Base-by-base conservation (phyloP, 2,113 vertebrate species). In the Chaenocephalus aceratus region DNA sequence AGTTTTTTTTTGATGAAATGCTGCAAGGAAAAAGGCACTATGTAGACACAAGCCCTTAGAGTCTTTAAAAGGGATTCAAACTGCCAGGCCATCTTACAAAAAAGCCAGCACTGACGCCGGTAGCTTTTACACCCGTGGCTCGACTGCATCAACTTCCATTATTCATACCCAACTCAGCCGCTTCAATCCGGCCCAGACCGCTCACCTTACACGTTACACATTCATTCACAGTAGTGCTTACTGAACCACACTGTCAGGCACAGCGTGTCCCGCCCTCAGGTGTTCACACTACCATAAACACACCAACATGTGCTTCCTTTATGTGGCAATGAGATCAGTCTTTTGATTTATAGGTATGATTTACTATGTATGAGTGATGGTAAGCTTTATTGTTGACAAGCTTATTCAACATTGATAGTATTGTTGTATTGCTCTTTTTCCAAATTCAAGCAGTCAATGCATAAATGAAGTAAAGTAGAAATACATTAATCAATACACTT, bases 161-260 rank as follows among this genome's bases (percentile, higher is more conserved):
- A 89, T 91, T 92, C 74, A 91, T 91, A 77, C 18, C 10, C 72
- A 51, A 44, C 87, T 82, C 88, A 59, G 71, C 82, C 36, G 48
- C 89, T 79, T 89, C 85, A 83, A 75, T 88, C 90, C 85, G 15
- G 83, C 71, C 23, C 66, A 15, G 77, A 78, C 80, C 11, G 68
- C 85, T 93, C 90, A 78, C 68, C 87, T 91, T 88, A 81, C 89
- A 75, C 44, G 59, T 72, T 84, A 87, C 56, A 5, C 85, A 82
- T 86, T 87, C 88, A 89, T 82, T 90, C 89, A 75, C 62, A 51
- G 76, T 7, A 56, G 73, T 34, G 52, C 62, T 70, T 60, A 72
- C 69, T 77, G 51, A 44, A 84, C 62, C 58, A 53, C 70, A n/a
- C 71, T n/a, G 10, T 44, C 48, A 34, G 71, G 44, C 64, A 13